Evolutionary conservation across 2,888 invertebrate genomes (phyloP).

Genomic region (Mechanitis messenoides): DNA sequence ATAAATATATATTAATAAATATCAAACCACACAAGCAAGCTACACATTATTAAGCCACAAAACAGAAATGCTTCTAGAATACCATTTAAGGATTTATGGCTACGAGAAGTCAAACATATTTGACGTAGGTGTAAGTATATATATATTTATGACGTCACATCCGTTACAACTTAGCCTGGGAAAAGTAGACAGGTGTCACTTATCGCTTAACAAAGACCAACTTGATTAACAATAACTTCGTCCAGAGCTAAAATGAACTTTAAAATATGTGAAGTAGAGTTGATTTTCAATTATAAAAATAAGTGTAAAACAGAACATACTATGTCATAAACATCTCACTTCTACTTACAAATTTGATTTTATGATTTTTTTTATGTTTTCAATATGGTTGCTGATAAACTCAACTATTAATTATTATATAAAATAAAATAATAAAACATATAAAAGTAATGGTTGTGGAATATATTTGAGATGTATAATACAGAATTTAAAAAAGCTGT

Average conservation of each 20-base stretch:
- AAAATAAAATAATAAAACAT: too few species aligned
- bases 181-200: slow-evolving; percentile 71
- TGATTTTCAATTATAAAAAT: slow-evolving; percentile 17
- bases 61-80: neutral
- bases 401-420: too few species aligned
- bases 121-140: slow-evolving; percentile 46
- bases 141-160: slow-evolving; percentile 65
- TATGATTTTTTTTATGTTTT: too few species aligned
- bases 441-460: too few species aligned
- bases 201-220: slow-evolving; percentile 47
- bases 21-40: too few species aligned
- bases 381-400: neutral
- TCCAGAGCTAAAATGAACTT: slow-evolving; percentile 25
- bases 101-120: slow-evolving; percentile 24
- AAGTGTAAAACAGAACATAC: slow-evolving; percentile 46
- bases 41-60: too few species aligned
- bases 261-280: neutral
- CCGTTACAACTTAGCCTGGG: slow-evolving; percentile 54
- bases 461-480: too few species aligned
- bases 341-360: slow-evolving; percentile 20
- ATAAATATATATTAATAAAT: too few species aligned
- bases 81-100: neutral
- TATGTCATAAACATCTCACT: slow-evolving; percentile 54
- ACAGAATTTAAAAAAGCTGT: too few species aligned
- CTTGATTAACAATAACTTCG: slow-evolving; percentile 36